These are phyloP conservation scores for Bilobella aurantiaca DNA, from an alignment of 1,140 invertebrate species.

Conservation along the genomic window DNA sequence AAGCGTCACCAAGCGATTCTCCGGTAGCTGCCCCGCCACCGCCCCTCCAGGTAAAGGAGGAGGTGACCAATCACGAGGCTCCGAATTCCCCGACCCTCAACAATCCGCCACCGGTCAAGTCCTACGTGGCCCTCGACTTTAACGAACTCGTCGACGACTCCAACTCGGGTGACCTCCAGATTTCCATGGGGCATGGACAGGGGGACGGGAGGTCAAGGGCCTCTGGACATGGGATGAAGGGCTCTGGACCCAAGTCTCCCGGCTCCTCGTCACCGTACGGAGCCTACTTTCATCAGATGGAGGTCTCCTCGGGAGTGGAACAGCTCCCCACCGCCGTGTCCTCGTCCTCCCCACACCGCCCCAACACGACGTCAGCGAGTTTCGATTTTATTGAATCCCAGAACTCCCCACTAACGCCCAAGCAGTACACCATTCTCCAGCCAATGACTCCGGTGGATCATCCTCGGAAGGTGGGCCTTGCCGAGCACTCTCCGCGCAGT, in stretches of 20 bases:
- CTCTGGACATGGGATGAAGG: background rate
- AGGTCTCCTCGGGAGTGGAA: background rate
- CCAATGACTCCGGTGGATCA: slow-evolving; percentile 39
- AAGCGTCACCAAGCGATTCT: background rate
- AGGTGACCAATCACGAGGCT: background rate
- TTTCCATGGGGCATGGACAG: background rate
- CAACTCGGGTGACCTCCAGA: slow-evolving; percentile 51
- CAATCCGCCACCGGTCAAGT: slow-evolving; percentile 18
- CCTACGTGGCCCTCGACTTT: slow-evolving; percentile 48
- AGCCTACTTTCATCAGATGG: slow-evolving; percentile 12
- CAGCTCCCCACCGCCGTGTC: background rate
- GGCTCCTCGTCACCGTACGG: slow-evolving; percentile 26
- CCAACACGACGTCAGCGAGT: slow-evolving; percentile 23
- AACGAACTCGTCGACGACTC: slow-evolving; percentile 63
- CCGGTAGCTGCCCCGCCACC: background rate
- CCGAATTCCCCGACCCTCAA: background rate
- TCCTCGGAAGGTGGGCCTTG: slow-evolving; percentile 41
- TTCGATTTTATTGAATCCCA: slow-evolving; percentile 35
- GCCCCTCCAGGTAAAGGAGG: background rate
- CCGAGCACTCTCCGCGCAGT: slow-evolving; percentile 42
- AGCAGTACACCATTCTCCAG: slow-evolving; percentile 39
- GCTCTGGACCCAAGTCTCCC: background rate
- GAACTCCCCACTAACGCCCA: slow-evolving; percentile 37
- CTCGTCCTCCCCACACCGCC: slow-evolving; percentile 1
- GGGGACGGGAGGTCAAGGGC: background rate